Conservation (phyloP, 1,140 invertebrate genomes). For the Anthonomus grandis region DNA sequence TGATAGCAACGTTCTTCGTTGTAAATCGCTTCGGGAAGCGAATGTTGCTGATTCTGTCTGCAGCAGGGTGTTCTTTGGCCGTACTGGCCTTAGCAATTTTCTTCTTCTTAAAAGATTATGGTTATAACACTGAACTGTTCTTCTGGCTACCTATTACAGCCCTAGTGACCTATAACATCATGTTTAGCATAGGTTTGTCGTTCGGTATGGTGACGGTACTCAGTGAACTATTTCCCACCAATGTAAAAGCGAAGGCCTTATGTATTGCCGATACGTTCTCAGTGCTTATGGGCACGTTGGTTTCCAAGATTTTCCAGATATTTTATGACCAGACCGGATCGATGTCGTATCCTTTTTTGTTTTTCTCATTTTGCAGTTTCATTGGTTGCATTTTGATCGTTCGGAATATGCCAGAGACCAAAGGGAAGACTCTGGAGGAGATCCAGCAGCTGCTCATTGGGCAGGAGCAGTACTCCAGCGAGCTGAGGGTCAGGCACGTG, state of each 20-base stretch:
- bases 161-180: constrained; percentile 66
- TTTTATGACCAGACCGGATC: constrained; percentile 54
- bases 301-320: constrained; percentile 71
- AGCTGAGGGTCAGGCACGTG: constrained; percentile 5
- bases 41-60: constrained; percentile 63
- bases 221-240: constrained; percentile 70
- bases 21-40: constrained; percentile 71
- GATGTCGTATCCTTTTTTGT: constrained; percentile 67
- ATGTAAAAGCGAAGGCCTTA: constrained; percentile 65
- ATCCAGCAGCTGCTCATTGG: constrained; percentile 40
- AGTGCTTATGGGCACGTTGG: constrained; percentile 67
- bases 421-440: constrained; percentile 68
- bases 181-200: constrained; percentile 66
- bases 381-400: constrained; percentile 61
- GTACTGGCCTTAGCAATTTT: constrained; percentile 58
- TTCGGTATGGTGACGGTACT: constrained; percentile 69
- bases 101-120: constrained; percentile 53
- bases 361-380: constrained; percentile 66
- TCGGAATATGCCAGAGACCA: constrained; percentile 73
- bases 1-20: constrained; percentile 64
- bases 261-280: constrained; percentile 66
- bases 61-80: constrained; percentile 53
- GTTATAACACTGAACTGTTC: constrained; percentile 33
- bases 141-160: constrained; percentile 54
- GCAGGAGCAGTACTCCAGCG: constrained; percentile 13